A percentile compares a stretch with the other conserved stretches of the same genome.
Evolutionary conservation across 2,888 invertebrate genomes (phyloP).

Genomic region (Thecocarcelia acutangulata): DNA sequence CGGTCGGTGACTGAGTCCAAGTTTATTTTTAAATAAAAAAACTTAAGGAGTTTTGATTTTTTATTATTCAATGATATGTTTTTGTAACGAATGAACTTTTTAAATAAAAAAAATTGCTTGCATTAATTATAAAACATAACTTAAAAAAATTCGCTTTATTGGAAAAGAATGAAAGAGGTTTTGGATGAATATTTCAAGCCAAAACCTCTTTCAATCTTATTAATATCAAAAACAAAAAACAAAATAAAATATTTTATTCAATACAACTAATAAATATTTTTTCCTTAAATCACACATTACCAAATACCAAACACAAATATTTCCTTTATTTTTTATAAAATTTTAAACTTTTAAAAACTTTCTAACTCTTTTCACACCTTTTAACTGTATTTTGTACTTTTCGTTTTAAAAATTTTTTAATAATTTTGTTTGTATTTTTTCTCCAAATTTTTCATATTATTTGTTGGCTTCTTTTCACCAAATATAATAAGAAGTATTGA

Average conservation of each 20-base stretch:
- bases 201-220: slow-evolving; percentile 31
- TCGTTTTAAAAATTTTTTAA: slow-evolving; percentile 2
- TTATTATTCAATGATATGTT: slow-evolving; percentile 57
- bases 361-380: slow-evolving; percentile 21
- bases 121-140: slow-evolving; percentile 32
- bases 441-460: slow-evolving; percentile 49
- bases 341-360: neutral
- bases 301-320: slow-evolving; percentile 57
- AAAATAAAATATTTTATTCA: slow-evolving; percentile 20
- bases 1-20: slow-evolving; percentile 81
- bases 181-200: neutral
- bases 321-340: slow-evolving; percentile 9
- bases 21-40: slow-evolving; percentile 43
- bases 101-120: slow-evolving; percentile 55
- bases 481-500: slow-evolving; percentile 19
- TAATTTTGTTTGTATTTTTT: slow-evolving; percentile 30
- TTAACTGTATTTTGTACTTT: slow-evolving; percentile 29
- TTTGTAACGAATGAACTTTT: slow-evolving; percentile 50
- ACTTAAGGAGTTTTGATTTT: slow-evolving; percentile 32
- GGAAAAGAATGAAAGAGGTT: slow-evolving; percentile 37
- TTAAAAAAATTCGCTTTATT: slow-evolving; percentile 1
- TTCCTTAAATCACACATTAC: slow-evolving; percentile 55
- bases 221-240: slow-evolving; percentile 32
- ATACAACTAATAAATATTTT: slow-evolving; percentile 46
- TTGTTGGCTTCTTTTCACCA: slow-evolving; percentile 52